Evolutionary conservation across 1,140 invertebrate genomes (phyloP).

Genomic region (Heliconius himera): DNA sequence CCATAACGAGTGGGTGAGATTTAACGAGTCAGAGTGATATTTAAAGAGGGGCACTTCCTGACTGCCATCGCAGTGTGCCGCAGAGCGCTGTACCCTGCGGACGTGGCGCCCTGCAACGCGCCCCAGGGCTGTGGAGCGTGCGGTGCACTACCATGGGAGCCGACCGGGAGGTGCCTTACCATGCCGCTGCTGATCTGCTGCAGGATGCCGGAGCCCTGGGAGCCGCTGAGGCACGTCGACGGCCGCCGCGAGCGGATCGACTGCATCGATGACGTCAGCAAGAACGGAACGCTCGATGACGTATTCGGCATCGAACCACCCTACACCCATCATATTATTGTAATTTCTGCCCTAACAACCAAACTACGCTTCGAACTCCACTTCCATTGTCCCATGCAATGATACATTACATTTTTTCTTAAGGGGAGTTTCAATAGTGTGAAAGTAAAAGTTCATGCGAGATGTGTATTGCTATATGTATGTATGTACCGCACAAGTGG

Average conservation of each 20-base stretch:
- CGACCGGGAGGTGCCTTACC: conserved; percentile 69
- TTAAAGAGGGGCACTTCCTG: conserved; percentile 88
- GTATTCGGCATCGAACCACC: conserved; percentile 93
- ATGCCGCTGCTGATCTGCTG: conserved; percentile 91
- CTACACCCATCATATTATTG: conserved; percentile 72
- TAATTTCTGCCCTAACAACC: not conserved
- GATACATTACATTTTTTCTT: not conserved
- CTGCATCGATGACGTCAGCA: conserved; percentile 91
- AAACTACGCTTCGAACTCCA: not conserved
- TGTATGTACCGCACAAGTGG: not conserved
- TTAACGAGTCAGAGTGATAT: conserved; percentile 80
- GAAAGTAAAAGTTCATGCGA: conserved; percentile 12
- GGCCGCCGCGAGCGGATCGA: conserved; percentile 91
- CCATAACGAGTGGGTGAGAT: conserved; percentile 25
- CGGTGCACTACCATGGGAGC: conserved; percentile 84
- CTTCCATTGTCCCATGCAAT: not conserved
- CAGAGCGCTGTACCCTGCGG: conserved; percentile 74
- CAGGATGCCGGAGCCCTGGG: conserved; percentile 88
- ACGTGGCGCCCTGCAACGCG: conserved; percentile 85
- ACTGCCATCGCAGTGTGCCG: conserved; percentile 85
- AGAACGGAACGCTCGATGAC: conserved; percentile 92
- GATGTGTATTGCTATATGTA: not conserved
- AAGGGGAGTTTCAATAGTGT: not conserved
- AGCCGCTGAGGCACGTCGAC: conserved; percentile 84
- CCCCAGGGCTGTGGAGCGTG: conserved; percentile 83